Conservation (phyloP, 2,113 vertebrate genomes). For the Dryoscopus gambensis region DNA sequence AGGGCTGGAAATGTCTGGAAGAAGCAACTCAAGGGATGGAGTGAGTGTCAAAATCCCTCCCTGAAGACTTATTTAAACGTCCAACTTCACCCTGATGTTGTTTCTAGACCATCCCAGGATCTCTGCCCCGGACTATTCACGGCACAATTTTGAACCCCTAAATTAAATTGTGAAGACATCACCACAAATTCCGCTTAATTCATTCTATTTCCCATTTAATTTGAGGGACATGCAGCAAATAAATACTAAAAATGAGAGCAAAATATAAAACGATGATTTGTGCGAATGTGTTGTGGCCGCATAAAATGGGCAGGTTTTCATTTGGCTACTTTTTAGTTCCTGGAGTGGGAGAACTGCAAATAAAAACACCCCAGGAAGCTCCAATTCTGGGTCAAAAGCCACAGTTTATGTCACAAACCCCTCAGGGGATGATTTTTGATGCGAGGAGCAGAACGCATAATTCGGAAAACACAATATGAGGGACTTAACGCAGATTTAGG, state of each 20-base stretch:
- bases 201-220: background rate
- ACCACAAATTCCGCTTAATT: background rate
- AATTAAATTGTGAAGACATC: background rate
- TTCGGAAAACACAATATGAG: background rate
- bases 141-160: background rate
- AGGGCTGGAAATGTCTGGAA: background rate
- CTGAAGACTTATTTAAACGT: background rate
- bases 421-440: background rate
- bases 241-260: background rate
- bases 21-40: background rate
- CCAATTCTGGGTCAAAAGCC: constrained; percentile 10
- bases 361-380: background rate
- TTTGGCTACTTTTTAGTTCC: background rate
- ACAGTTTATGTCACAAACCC: constrained; percentile 20
- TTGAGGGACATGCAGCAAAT: background rate
- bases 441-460: background rate
- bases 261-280: background rate
- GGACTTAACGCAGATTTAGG: background rate
- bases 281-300: fast-evolving
- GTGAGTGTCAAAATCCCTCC: background rate
- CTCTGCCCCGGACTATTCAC: background rate
- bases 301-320: background rate
- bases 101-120: background rate
- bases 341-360: background rate
- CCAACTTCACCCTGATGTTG: background rate